Evolutionary conservation across 2,888 invertebrate genomes (phyloP).

Genomic region (Mesorhabditis spiculigera): DNA sequence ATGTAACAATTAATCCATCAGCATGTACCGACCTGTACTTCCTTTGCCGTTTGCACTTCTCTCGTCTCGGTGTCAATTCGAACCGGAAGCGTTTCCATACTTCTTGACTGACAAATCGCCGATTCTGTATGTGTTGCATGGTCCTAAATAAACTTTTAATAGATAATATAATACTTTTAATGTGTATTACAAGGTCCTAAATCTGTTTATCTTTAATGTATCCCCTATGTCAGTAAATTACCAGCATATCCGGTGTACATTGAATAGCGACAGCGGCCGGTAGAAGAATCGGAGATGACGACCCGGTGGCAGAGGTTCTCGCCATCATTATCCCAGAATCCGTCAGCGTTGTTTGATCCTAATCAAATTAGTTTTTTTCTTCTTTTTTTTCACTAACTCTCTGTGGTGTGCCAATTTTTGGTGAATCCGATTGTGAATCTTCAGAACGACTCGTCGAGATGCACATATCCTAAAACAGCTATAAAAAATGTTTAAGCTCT

Average conservation of each 20-base stretch:
- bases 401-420: not conserved
- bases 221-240: not conserved
- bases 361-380: not conserved
- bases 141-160: not conserved
- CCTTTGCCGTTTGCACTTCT: slow-evolving; percentile 5
- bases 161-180: no score
- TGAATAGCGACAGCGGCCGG: not conserved
- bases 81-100: not conserved
- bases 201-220: no score
- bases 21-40: not conserved
- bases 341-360: slow-evolving; percentile 2
- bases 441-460: not conserved
- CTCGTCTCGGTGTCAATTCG: not conserved
- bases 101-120: not conserved
- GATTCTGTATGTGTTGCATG: not conserved
- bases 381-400: not conserved
- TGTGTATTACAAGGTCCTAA: no score
- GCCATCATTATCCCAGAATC: not conserved
- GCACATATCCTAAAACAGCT: slow-evolving; percentile 2
- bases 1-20: no score
- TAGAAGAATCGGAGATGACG: not conserved
- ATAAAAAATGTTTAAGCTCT: not conserved
- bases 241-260: not conserved
- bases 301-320: not conserved
- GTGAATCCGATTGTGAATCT: not conserved